These are phyloP conservation scores for Dinocampus coccinellae DNA, from an alignment of 2,888 invertebrate species.

Conservation along the genomic window DNA sequence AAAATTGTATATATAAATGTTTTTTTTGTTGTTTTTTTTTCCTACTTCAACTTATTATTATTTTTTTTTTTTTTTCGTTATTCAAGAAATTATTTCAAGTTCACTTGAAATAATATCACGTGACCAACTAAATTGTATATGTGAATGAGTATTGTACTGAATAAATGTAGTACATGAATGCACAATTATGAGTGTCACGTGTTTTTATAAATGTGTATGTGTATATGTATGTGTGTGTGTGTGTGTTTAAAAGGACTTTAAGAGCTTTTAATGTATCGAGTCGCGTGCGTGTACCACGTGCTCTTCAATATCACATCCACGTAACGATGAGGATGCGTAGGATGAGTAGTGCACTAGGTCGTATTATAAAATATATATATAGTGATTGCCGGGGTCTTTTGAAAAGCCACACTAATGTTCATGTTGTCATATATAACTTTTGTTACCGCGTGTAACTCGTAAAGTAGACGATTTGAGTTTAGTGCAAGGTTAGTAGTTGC, in stretches of 20 bases:
- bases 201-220: no score
- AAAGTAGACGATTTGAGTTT: slow-evolving; percentile 58
- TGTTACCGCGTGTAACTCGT: slow-evolving; percentile 53
- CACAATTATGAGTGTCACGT: no score
- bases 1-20: not conserved
- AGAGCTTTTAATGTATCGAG: not conserved
- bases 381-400: not conserved
- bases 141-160: no score
- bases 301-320: not conserved
- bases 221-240: no score
- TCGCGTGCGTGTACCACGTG: slow-evolving; percentile 17
- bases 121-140: no score
- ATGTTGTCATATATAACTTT: slow-evolving; percentile 51
- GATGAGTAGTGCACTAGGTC: not conserved
- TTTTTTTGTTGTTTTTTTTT: no score
- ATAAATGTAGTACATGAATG: no score
- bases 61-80: no score
- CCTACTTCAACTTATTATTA: no score
- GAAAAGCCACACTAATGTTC: slow-evolving; percentile 38
- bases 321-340: not conserved
- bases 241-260: not conserved
- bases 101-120: no score
- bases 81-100: no score
- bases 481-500: slow-evolving; percentile 67
- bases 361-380: not conserved